Conservation (phyloP, 2,113 vertebrate species). For the Podiceps cristatus region DNA sequence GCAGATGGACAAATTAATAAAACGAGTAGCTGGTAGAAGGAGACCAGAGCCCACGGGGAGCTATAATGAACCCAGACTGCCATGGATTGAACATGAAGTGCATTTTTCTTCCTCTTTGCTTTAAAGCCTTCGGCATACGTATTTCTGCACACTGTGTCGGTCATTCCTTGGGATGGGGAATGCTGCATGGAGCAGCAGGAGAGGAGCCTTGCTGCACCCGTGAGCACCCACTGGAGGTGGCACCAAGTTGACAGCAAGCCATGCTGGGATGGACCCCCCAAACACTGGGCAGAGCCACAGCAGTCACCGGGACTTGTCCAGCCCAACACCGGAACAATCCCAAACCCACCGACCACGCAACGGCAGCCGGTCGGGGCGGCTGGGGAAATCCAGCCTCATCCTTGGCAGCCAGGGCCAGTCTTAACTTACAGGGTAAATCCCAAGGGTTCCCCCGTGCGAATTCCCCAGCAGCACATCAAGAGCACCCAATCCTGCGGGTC, state of each 20-base stretch:
- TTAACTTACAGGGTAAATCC: conserved; percentile 20
- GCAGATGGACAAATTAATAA: conserved; percentile 11
- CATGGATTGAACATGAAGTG: accelerated
- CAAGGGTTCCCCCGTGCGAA: conserved; percentile 13
- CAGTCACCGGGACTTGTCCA: background rate
- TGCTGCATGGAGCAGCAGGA: accelerated
- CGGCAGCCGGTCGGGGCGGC: background rate
- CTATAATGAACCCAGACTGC: background rate
- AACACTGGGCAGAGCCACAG: background rate
- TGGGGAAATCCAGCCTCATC: background rate
- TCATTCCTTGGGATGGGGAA: background rate
- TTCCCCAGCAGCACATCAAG: background rate
- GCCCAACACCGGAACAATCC: background rate
- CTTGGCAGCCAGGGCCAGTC: background rate
- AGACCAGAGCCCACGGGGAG: background rate
- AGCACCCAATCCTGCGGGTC: background rate
- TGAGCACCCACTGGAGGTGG: background rate
- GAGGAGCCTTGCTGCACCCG: background rate
- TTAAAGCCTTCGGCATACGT: background rate
- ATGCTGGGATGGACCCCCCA: background rate
- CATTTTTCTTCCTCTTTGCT: background rate
- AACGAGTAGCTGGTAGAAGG: background rate
- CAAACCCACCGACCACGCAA: accelerated
- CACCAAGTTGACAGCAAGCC: background rate
- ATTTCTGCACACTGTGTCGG: background rate